A percentile compares a stretch with the other conserved stretches of the same genome.
Conservation (phyloP, 2,888 invertebrate species). For the Abrostola triplasia region DNA sequence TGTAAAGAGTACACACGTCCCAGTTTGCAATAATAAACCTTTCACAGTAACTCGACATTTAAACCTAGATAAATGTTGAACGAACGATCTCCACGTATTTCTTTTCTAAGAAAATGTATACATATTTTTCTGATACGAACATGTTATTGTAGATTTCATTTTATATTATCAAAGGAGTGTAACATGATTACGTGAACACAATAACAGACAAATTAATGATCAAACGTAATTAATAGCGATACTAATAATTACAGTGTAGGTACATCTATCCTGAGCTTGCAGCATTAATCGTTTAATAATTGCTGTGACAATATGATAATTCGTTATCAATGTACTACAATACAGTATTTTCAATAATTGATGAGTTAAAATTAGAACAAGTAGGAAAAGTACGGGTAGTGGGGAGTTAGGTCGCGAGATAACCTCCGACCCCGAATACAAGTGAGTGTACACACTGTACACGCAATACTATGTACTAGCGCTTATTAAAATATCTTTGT, state of each 20-base stretch:
- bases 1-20: neutral
- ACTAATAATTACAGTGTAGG: conserved; percentile 30
- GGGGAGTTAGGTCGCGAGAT: conserved; percentile 67
- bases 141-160: conserved; percentile 18
- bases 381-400: conserved; percentile 79
- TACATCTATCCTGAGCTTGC: conserved; percentile 10
- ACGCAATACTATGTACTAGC: conserved; percentile 46
- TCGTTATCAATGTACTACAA: conserved; percentile 50
- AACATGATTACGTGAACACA: conserved; percentile 22
- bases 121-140: conserved; percentile 8
- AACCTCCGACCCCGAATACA: conserved; percentile 71
- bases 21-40: neutral
- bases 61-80: neutral
- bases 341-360: conserved; percentile 58
- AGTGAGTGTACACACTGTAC: conserved; percentile 48
- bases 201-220: conserved; percentile 40
- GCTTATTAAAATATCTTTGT: conserved; percentile 50
- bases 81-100: neutral
- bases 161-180: conserved; percentile 14
- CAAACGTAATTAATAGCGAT: conserved; percentile 26
- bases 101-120: conserved; percentile 22
- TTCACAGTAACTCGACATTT: neutral
- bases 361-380: conserved; percentile 77
- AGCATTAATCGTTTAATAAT: conserved; percentile 36
- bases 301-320: conserved; percentile 45